Base-by-base conservation (phyloP, 1,140 invertebrate species). In the Zaprionus africanus region DNA sequence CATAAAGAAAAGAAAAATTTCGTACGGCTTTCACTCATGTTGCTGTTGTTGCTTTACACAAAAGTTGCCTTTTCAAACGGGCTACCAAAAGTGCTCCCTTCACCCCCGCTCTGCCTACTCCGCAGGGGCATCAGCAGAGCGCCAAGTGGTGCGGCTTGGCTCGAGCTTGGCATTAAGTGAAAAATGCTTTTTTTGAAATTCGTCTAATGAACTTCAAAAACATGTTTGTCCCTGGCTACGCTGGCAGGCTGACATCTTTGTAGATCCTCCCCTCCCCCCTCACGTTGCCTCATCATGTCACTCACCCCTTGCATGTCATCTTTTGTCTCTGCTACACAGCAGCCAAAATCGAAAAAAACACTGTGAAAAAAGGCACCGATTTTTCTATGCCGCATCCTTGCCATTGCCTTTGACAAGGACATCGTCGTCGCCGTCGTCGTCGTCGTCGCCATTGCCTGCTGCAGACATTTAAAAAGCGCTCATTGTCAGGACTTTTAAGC, bases 141-240 rank as follows among this genome's bases (percentile, higher is more conserved):
- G 78, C 69, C 77, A 85, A 81, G 83, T 72, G 79, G 62, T 78
- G 69, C 36, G 59, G 63, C 69, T 77, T 34, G 66, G 72, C 76
- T 79, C 74, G 76, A 59, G 73, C 82, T 85, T 81, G 81, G 79
- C 76, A 90, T 90, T 90, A 90, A 90, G 85, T 90, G 85, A 88
- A 88, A 88, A 88, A 85, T 67, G 15, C 53, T 67, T 63, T 76
- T 79, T 86, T 76, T 62, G 66, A 82, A 78, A 91, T 80, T 83
- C 84, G 85, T 90, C 90, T 91, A 91, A 91, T 91, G 90, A 91
- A 91, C 90, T 91, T 91, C 90, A 91, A 91, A 91, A 91, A 86
- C 85, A 91, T 90, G 83, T 81, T 91, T 82, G 84, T 84, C 78
- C 81, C 80, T 70, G 65, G 65, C 69, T 66, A 36, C 22, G 46